These are phyloP conservation scores for Eupithecia vulgata DNA, from an alignment of 2,888 invertebrate genomes.

Conservation along the genomic window DNA sequence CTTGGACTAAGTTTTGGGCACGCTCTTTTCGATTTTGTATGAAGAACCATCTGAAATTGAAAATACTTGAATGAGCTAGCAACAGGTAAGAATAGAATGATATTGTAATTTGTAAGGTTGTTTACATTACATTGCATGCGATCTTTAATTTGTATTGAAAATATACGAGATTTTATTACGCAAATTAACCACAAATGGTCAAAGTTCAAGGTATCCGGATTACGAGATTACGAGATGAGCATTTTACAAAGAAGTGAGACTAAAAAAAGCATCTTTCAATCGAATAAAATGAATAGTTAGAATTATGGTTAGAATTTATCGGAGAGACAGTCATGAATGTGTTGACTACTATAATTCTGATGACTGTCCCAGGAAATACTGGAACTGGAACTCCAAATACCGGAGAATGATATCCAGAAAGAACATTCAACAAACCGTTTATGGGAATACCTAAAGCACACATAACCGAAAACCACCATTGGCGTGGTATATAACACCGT, in stretches of 20 bases:
- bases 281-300: too few relatives aligned
- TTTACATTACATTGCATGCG: background rate
- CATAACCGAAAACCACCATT: too few relatives aligned
- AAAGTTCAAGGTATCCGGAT: slow-evolving; percentile 1
- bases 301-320: too few relatives aligned
- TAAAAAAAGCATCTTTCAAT: background rate
- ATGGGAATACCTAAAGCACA: too few relatives aligned
- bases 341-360: too few relatives aligned
- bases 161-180: background rate
- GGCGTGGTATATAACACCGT: too few relatives aligned
- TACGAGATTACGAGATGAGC: background rate
- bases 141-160: background rate
- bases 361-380: too few relatives aligned
- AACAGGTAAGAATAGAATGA: background rate
- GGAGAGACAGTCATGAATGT: too few relatives aligned
- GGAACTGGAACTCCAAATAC: too few relatives aligned
- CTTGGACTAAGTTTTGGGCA: slow-evolving; percentile 45
- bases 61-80: background rate
- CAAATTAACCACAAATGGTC: background rate
- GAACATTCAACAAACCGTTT: too few relatives aligned
- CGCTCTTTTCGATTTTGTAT: slow-evolving; percentile 60
- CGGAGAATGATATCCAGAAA: too few relatives aligned
- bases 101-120: background rate
- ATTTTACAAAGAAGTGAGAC: background rate
- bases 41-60: slow-evolving; percentile 71